Conservation (phyloP, 2,888 invertebrate genomes). For the Odontomyia ornata region DNA sequence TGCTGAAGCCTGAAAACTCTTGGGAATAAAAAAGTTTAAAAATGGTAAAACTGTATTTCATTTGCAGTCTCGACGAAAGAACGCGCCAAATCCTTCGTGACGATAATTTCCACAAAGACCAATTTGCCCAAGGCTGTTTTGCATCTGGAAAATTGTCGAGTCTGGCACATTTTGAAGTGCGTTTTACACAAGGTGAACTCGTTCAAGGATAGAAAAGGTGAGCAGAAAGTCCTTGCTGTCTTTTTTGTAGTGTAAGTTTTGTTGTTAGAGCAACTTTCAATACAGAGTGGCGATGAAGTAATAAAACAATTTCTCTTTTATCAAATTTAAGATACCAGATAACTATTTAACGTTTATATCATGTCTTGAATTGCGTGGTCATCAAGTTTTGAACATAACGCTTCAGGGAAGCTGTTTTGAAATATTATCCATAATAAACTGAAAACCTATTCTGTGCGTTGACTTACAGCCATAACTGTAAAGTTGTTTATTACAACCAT, state of each 20-base stretch:
- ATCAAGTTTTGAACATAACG: background rate
- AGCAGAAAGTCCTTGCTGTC: background rate
- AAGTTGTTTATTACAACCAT: background rate
- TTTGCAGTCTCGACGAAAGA: background rate
- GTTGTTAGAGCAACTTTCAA: too few relatives aligned
- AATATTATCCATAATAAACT: too few relatives aligned
- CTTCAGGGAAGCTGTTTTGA: too few relatives aligned
- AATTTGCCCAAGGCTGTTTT: slow-evolving; percentile 30
- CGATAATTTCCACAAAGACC: slow-evolving; percentile 40
- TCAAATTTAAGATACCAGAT: too few relatives aligned
- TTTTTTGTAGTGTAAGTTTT: background rate
- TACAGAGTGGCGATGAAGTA: too few relatives aligned
- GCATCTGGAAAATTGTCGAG: background rate
- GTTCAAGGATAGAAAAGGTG: background rate
- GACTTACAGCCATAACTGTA: slow-evolving; percentile 7
- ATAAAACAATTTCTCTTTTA: too few relatives aligned
- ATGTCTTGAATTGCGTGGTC: too few relatives aligned
- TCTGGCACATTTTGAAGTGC: background rate
- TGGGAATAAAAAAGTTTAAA: background rate
- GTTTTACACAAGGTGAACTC: background rate
- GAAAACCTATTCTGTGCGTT: background rate
- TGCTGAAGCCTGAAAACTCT: slow-evolving; percentile 13
- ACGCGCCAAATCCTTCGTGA: slow-evolving; percentile 25
- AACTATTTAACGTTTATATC: too few relatives aligned
- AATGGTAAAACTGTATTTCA: slow-evolving; percentile 1